Base-by-base conservation (phyloP, 2,113 vertebrate species). In the Lates calcarifer region DNA sequence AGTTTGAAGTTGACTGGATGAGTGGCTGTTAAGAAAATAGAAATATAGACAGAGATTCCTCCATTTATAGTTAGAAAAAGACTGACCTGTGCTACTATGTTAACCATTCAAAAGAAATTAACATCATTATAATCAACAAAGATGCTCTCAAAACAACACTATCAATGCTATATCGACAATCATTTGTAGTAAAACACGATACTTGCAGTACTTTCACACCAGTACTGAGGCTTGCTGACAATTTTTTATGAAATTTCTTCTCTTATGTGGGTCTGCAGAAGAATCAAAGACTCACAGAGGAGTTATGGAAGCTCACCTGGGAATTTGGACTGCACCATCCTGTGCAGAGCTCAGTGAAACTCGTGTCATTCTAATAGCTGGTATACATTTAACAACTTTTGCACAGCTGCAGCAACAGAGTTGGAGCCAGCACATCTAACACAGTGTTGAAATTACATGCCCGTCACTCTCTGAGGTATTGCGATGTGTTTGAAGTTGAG, bases 401-500 rank as follows among this genome's bases (percentile, higher is more conserved):
- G 71, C 74, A 72, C 81, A 79, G 74, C 87, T 77, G 66, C 77
- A 74, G 80, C 83, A 63, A 82, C 73, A 58, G 82, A 82, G 64
- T 78, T 70, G 31, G 73, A 82, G 67, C 63, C 56, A 45, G 75
- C 71, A 84, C 85, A 86, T 89, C 78, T 72, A 89, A 80, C 82
- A 74, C 64, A 68, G 80, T 67, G 84, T 56, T 75, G 80, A 73
- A 82, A 86, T 88, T 69, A 87, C 85, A 87, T 68, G 81, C 79
- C 84, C 68, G 74, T 89, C 87, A 82, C 82, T 90, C 86, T 88
- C 86, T 72, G 79, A 81, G 82, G 89, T 83, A 80, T 53, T 78
- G 80, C 60, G 2, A 80, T 67, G 80, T 85, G 80, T 91, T 92
- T 89, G 88, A 91, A 90, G 87, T 88, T 77, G 75, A 83, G 83